Conservation (phyloP, 1,140 invertebrate species). For the Drosophila takahashii region DNA sequence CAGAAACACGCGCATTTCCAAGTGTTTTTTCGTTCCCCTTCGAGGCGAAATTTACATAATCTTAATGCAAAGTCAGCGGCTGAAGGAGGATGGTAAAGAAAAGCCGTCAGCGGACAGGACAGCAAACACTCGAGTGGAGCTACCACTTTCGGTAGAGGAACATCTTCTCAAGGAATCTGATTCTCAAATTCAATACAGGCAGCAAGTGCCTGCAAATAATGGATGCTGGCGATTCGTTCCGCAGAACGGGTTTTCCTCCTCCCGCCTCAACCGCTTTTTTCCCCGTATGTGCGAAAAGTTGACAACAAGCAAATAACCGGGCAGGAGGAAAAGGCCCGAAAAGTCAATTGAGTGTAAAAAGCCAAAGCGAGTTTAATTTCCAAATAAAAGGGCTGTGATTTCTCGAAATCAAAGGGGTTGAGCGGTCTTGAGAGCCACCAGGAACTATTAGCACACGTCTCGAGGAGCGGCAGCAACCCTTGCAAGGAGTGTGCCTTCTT, state of each 20-base stretch:
- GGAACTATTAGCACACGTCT: slow-evolving; percentile 63
- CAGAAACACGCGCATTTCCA: slow-evolving; percentile 74
- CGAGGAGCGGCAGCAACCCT: slow-evolving; percentile 50
- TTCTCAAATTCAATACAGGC: slow-evolving; percentile 2
- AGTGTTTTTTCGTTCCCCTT: slow-evolving; percentile 42
- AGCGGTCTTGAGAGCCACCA: slow-evolving; percentile 3
- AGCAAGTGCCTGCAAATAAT: slow-evolving; percentile 71
- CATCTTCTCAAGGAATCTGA: slow-evolving; percentile 35
- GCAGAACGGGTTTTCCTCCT: slow-evolving; percentile 38
- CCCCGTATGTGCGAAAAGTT: slow-evolving; percentile 60
- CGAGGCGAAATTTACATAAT: slow-evolving; percentile 72
- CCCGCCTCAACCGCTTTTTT: slow-evolving; percentile 8
- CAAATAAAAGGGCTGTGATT: slow-evolving; percentile 79
- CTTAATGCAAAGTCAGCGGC: slow-evolving; percentile 64
- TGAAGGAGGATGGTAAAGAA: not conserved
- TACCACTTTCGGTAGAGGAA: slow-evolving; percentile 10
- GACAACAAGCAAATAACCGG: slow-evolving; percentile 67
- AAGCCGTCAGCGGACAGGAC: slow-evolving; percentile 35
- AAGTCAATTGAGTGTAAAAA: slow-evolving; percentile 82
- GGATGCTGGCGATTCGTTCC: slow-evolving; percentile 61
- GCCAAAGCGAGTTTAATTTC: slow-evolving; percentile 79
- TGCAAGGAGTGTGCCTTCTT: slow-evolving; percentile 29
- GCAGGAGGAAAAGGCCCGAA: slow-evolving; percentile 15
- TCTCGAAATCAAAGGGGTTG: slow-evolving; percentile 32
- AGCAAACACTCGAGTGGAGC: slow-evolving; percentile 40